A percentile compares a stretch with the other conserved stretches of the same genome.
These are phyloP conservation scores for Didymodactylos carnosus DNA, from an alignment of 2,888 invertebrate species.

Conservation along the genomic window DNA sequence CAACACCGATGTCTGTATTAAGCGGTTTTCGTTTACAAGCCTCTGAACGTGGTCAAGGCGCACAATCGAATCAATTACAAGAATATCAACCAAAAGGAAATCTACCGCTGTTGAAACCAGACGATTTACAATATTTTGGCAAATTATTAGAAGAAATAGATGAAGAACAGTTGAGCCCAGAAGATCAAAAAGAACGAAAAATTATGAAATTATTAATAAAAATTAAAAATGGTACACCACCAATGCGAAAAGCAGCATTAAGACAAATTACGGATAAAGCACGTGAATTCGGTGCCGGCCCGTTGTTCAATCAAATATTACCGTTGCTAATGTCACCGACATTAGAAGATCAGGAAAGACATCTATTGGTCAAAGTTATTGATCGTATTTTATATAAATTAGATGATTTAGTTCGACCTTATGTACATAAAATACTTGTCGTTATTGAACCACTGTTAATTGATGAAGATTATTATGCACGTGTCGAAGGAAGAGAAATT, in stretches of 20 bases:
- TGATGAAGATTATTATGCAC: constrained; percentile 98
- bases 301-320: constrained; percentile 92
- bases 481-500: constrained; percentile 95
- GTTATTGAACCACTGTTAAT: constrained; percentile 94
- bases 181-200: constrained; percentile 91
- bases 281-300: constrained; percentile 89
- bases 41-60: constrained; percentile 45
- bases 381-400: constrained; percentile 92
- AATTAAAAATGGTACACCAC: constrained; percentile 97
- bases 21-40: constrained; percentile 32
- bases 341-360: constrained; percentile 92
- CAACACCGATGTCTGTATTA: constrained; percentile 50
- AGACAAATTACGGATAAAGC: constrained; percentile 97
- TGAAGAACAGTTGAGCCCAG: constrained; percentile 76
- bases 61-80: constrained; percentile 19
- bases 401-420: constrained; percentile 91
- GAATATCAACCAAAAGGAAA: constrained; percentile 92
- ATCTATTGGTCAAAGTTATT: constrained; percentile 80
- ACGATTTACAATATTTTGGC: constrained; percentile 98
- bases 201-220: constrained; percentile 94
- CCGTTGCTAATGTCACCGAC: constrained; percentile 99
- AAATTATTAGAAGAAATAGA: constrained; percentile 86
- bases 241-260: constrained; percentile 86
- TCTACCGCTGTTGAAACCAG: constrained; percentile 94
- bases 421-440: constrained; percentile 96